These are phyloP conservation scores for Coecobrya sp. DNA, from an alignment of 2,888 invertebrate genomes.

Conservation along the genomic window DNA sequence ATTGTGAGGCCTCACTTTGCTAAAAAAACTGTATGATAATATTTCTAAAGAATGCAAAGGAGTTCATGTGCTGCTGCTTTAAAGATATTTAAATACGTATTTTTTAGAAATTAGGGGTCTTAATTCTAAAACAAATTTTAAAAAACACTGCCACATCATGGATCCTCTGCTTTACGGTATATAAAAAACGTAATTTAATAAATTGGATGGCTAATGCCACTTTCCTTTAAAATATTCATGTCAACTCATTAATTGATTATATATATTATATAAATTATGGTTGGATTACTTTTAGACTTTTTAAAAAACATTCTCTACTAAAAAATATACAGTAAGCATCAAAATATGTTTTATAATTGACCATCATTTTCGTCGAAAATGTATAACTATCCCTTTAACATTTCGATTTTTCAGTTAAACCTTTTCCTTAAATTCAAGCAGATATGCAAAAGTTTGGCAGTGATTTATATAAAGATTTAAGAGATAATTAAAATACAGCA, in stretches of 20 bases:
- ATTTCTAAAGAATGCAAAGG: constrained; percentile 23
- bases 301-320: background rate
- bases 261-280: no score
- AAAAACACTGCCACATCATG: constrained; percentile 68
- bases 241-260: background rate
- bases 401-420: background rate
- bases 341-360: background rate
- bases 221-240: constrained; percentile 10
- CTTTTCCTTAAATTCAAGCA: constrained; percentile 12
- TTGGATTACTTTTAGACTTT: background rate
- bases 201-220: constrained; percentile 53
- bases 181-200: constrained; percentile 64
- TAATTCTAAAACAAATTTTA: constrained; percentile 47
- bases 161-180: constrained; percentile 65
- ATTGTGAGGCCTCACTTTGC: constrained; percentile 63
- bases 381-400: background rate
- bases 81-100: constrained; percentile 45
- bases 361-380: background rate
- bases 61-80: constrained; percentile 70
- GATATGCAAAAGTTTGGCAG: background rate
- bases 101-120: constrained; percentile 38
- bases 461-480: background rate
- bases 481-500: background rate
- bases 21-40: background rate
- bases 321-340: background rate